phyloP scores from a whole-genome alignment of 1,140 invertebrate species.

The Lepidurus packardi region DNA sequence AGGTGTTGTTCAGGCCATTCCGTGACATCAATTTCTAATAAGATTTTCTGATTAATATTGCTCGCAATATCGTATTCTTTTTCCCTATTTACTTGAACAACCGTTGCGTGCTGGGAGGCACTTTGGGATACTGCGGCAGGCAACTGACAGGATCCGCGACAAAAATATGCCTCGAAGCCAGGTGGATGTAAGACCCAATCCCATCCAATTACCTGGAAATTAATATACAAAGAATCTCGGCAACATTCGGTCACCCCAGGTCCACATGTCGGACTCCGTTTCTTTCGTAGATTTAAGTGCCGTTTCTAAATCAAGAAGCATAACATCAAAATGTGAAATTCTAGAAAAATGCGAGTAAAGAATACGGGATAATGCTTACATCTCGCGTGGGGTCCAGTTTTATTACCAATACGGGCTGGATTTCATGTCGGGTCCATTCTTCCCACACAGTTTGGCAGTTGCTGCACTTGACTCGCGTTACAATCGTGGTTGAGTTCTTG shows the following conservation, averaged over 20 bases:
- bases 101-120: conserved; percentile 52
- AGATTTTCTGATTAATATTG: background rate
- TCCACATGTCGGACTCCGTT: conserved; percentile 47
- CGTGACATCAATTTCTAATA: conserved; percentile 26
- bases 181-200: conserved; percentile 76
- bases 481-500: conserved; percentile 22
- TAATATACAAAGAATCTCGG: conserved; percentile 70
- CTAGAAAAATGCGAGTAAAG: background rate
- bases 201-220: conserved; percentile 78
- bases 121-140: conserved; percentile 50
- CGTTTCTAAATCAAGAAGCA: background rate
- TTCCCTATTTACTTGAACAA: conserved; percentile 57
- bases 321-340: background rate
- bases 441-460: background rate
- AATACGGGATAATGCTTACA: conserved; percentile 14
- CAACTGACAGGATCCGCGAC: conserved; percentile 66
- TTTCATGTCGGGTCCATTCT: background rate
- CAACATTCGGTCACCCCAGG: conserved; percentile 66
- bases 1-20: conserved; percentile 29
- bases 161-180: conserved; percentile 78
- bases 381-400: conserved; percentile 17
- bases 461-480: conserved; percentile 16
- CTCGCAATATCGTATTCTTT: background rate
- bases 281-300: background rate
- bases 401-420: conserved; percentile 24